Base-by-base conservation (phyloP, 2,888 invertebrate genomes). In the Cantharis rustica region DNA sequence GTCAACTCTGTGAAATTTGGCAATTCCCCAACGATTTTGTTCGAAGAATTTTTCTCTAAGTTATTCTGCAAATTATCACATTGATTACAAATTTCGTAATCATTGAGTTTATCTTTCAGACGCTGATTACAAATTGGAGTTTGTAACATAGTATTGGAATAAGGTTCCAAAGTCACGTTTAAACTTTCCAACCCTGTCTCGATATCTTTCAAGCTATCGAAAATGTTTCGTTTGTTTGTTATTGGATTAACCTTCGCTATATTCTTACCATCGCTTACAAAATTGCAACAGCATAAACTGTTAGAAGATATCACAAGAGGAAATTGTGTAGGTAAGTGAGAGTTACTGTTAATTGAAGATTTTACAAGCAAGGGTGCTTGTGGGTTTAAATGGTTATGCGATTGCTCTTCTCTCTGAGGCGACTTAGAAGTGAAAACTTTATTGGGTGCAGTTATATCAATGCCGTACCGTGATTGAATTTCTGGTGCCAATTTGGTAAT, bases 381-480 rank as follows among this genome's bases (percentile, higher is more conserved):
- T n/a, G 47, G 47, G n/a, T 47, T 47, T n/a, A 47, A 47, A 7
- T n/a, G 1, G 7, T 7, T n/a, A n/a, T n/a, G 5, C 7, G n/a
- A n/a, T 2, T 5, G 47, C 9, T 5, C n/a, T n/a, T n/a, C 47
- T 47, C 5, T 47, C 7, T n/a, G n/a, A 47, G 47, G 47, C n/a
- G n/a, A 47, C 1, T n/a, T n/a, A 7, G 47, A 47, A 47, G 47
- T 7, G 47, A 5, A 47, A 47, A n/a, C n/a, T 7, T n/a, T 47
- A 47, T 47, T 47, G n/a, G 7, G 9, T 47, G 47, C 47, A n/a
- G n/a, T 72, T 15, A 17, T 71, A 61, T 62, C 71, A 79, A 79
- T 72, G 68, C 83, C 86, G 81, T 86, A 86, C 86, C 86, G 85
- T 84, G 85, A 82, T 80, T 86, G 85, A 78, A 84, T 81, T 70